Conservation (phyloP, 2,113 vertebrate species). For the Hucho hucho region DNA sequence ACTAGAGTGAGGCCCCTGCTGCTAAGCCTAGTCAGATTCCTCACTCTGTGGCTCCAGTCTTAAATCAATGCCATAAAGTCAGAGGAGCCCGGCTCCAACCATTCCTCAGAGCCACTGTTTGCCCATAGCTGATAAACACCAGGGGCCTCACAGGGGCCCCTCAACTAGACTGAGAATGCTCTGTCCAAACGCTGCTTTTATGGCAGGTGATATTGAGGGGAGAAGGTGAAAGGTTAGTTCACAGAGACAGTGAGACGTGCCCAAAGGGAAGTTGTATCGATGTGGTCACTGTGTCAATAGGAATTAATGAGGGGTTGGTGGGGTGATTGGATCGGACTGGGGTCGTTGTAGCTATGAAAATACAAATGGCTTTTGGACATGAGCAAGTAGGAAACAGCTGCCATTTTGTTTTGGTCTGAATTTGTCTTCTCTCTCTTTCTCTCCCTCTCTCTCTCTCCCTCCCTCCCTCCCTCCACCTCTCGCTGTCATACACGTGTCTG, state of each 20-base stretch:
- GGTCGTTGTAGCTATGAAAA: no score
- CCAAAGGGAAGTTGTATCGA: constrained; percentile 42
- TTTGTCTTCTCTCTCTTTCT: no score
- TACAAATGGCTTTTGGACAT: no score
- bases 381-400: no score
- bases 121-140: constrained; percentile 47
- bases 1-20: background rate
- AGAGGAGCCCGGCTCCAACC: constrained; percentile 42
- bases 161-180: constrained; percentile 60
- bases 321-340: no score
- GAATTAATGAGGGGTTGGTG: background rate
- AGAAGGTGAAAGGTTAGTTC: constrained; percentile 57
- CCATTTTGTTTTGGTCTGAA: no score
- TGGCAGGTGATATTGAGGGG: constrained; percentile 63
- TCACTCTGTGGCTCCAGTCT: constrained; percentile 19
- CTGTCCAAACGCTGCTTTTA: constrained; percentile 65
- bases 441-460: no score
- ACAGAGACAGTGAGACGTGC: constrained; percentile 23
- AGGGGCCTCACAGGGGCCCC: constrained; percentile 57
- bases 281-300: constrained; percentile 36
- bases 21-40: constrained; percentile 47
- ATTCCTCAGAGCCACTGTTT: constrained; percentile 31
- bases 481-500: no score
- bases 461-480: no score
- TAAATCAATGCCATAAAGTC: constrained; percentile 65